Evolutionary conservation across 2,797 vertebrate genomes (phyloP).

Genomic region (Tokudaia tokunoshimensis): DNA sequence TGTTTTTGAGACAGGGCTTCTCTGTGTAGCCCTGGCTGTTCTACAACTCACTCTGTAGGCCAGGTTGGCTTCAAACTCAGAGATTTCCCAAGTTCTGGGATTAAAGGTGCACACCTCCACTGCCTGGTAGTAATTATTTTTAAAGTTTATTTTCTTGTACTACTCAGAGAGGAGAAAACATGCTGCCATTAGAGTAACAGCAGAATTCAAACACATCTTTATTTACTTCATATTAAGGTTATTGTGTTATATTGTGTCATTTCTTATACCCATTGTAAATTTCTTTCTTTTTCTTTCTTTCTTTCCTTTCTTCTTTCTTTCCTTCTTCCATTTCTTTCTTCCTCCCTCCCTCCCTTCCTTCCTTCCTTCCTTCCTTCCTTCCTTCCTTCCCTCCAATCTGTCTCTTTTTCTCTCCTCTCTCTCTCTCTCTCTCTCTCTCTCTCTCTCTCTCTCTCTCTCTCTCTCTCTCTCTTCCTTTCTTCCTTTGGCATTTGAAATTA

Average conservation of each 20-base stretch:
- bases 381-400: not conserved
- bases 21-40: not conserved
- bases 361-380: not conserved
- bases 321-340: no score
- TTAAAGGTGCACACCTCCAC: not conserved
- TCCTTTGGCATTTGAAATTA: slow-evolving; percentile 21
- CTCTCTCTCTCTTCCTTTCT: no score
- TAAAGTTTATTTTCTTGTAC: not conserved
- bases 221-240: slow-evolving; percentile 3
- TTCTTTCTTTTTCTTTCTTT: not conserved
- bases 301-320: no score
- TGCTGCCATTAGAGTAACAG: not conserved
- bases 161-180: not conserved
- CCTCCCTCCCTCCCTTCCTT: fast-evolving
- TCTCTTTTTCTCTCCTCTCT: no score
- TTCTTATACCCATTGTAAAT: not conserved
- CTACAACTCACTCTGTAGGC: not conserved
- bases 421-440: no score
- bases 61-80: not conserved
- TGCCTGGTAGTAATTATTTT: not conserved
- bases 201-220: slow-evolving; percentile 1
- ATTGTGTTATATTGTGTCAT: not conserved
- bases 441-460: no score
- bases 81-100: not conserved
- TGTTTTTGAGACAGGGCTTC: not conserved